phyloP scores from a whole-genome alignment of 2,113 vertebrate species.

The Burhinus oedicnemus region DNA sequence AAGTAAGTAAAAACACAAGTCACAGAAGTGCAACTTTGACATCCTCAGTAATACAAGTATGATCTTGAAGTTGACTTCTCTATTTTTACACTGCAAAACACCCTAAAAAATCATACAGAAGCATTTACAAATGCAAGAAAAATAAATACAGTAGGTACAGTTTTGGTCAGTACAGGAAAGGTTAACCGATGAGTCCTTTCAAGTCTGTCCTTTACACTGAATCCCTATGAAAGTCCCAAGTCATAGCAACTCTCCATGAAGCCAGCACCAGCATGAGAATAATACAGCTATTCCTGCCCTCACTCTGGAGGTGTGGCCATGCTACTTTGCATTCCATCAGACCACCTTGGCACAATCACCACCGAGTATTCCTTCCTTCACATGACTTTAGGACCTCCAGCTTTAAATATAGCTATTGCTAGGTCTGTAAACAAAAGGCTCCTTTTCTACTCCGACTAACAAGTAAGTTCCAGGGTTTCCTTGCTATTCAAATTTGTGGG shows the following conservation, averaged over 20 bases:
- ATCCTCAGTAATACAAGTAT: not conserved
- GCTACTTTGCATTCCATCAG: not conserved
- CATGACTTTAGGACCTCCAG: not conserved
- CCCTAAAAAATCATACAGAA: not conserved
- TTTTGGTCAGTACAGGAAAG: not conserved
- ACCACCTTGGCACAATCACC: not conserved
- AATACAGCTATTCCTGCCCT: not conserved
- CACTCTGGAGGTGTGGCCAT: not conserved
- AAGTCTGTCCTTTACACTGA: not conserved
- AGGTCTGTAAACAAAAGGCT: not conserved
- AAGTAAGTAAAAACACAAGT: not conserved
- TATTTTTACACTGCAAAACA: not conserved
- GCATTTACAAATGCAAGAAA: not conserved
- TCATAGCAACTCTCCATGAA: not conserved
- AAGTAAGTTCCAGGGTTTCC: not conserved
- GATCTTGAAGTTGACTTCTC: not conserved
- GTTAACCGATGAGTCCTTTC: not conserved
- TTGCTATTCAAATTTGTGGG: not conserved
- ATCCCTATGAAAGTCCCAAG: not conserved
- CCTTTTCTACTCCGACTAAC: not conserved
- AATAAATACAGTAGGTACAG: not conserved
- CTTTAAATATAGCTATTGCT: not conserved
- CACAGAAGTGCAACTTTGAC: not conserved
- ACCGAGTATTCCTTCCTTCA: not conserved
- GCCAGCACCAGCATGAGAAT: not conserved